Conservation (phyloP, 1,140 invertebrate species). For the Orchestia grillus region DNA sequence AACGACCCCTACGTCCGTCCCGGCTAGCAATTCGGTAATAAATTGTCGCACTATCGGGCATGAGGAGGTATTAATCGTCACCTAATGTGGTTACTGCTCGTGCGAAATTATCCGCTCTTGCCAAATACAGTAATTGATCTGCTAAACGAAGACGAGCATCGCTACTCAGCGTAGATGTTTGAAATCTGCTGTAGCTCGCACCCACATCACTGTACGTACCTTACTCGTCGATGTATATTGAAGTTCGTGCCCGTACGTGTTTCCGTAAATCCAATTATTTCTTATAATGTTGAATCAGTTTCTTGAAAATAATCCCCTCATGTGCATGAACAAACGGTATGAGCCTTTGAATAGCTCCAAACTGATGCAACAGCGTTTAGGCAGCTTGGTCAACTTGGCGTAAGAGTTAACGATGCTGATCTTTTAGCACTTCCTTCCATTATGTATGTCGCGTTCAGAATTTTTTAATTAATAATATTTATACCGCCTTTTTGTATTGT, state of each 20-base stretch:
- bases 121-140: neutral
- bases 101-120: neutral
- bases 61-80: neutral
- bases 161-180: no score
- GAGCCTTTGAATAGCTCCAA: neutral
- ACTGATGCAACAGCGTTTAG: neutral
- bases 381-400: neutral
- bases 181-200: neutral
- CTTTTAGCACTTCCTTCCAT: neutral
- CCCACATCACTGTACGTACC: neutral
- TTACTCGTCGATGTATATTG: neutral
- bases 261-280: no score
- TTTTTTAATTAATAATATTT: neutral
- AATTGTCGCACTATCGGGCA: neutral
- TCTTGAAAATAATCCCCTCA: no score
- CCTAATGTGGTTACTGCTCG: neutral
- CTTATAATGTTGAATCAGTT: no score
- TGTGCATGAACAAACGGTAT: no score
- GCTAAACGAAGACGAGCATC: neutral
- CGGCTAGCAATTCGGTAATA: neutral
- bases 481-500: constrained; percentile 38
- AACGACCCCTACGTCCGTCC: neutral
- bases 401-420: neutral
- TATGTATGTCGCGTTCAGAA: neutral
- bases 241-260: neutral